Base-by-base conservation (phyloP, 2,113 vertebrate species). In the Pholis gunnellus region DNA sequence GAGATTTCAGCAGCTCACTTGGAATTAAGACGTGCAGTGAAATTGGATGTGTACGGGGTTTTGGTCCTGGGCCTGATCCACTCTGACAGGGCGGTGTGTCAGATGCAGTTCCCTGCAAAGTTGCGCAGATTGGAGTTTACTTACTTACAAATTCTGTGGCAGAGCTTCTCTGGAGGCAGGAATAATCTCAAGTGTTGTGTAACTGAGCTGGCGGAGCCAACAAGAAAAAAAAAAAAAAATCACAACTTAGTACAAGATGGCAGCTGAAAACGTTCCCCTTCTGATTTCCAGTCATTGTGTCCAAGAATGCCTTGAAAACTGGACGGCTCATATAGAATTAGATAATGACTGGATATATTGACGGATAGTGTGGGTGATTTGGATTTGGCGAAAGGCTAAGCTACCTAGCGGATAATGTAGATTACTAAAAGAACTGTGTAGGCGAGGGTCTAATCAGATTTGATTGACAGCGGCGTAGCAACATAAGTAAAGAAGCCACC, bases 51-150 rank as follows among this genome's bases (percentile, higher is more conserved):
- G 88, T 76, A 54, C 17, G 72, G 17, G 75, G 75, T 61, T 83
- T 69, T 42, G 78, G 77, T 64, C 52, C 69, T 20, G 59, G 66
- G 73, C 75, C 77, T 84, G 85, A 93, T 86, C 73, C 59, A 25
- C 73, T 77, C 27, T 72, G 85, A 89, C 84, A 85, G 78, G 34
- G 27, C 34, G 82, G 46, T 67, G 71, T 87, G 86, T 90, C 83
- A 74, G 56, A 85, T 73, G 75, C 56, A 42, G 38, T 82, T 81
- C 67, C 56, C 72, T 85, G 75, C 48, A 77, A 75, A 81, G 64
- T 9, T 13, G 34, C 29, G 25, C 77, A 85, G 82, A 83, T 78
- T 75, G 81, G 78, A 90, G 64, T 77, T 86, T 79, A 59, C 73
- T 72, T 57, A 68, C 50, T 36, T 22, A 71, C 25, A 31, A 75